Evolutionary conservation across 2,113 vertebrate species (phyloP).

Genomic region (human (Homo sapiens)): DNA sequence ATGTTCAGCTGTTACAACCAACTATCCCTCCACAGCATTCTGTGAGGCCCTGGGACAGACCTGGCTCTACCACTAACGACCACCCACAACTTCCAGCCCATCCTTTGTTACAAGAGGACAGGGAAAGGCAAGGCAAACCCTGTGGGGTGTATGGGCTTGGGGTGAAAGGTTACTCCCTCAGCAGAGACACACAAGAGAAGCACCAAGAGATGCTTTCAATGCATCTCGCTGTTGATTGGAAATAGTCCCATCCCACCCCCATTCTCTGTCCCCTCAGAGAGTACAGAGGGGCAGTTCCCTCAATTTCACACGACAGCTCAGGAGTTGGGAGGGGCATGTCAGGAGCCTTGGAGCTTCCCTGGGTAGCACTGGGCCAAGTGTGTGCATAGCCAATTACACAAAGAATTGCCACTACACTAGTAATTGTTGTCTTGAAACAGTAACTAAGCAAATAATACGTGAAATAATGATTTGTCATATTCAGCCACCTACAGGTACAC

Average conservation of each 20-base stretch:
- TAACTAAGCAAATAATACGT: not conserved
- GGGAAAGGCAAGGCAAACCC: not conserved
- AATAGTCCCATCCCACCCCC: not conserved
- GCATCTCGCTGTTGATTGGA: no score
- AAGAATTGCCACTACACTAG: not conserved
- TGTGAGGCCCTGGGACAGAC: not conserved
- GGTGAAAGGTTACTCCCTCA: not conserved
- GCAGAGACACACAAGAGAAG: not conserved
- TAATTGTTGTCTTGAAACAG: not conserved
- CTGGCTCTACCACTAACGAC: no score
- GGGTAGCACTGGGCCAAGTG: not conserved
- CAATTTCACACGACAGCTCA: not conserved
- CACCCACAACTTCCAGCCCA: not conserved
- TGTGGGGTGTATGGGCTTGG: not conserved
- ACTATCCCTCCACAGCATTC: not conserved
- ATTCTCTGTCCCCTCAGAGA: not conserved
- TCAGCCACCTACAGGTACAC: not conserved
- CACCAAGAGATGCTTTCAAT: not conserved
- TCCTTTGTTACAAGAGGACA: not conserved
- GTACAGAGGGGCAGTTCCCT: not conserved
- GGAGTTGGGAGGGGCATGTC: accelerated
- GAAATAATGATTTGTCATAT: not conserved
- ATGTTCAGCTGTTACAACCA: not conserved
- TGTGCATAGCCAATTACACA: not conserved
- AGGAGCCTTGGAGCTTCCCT: not conserved